Base-by-base conservation (phyloP, 2,113 vertebrate genomes). In the Dipodomys stephensi region DNA sequence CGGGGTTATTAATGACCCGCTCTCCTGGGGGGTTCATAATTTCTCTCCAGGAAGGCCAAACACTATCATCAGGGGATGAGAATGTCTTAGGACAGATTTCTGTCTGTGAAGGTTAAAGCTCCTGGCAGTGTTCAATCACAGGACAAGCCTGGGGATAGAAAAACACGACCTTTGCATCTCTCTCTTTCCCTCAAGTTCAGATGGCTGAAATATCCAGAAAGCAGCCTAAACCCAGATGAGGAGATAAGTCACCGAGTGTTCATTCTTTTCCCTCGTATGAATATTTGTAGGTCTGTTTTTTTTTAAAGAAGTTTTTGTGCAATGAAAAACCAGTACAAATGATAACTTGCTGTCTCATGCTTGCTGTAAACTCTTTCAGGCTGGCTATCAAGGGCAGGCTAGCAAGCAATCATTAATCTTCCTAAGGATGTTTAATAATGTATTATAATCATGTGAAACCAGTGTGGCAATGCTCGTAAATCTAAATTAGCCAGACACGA, bases 351-450 rank as follows among this genome's bases (percentile, higher is more conserved):
- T 78, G 19, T 64, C 10, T 69, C 30, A 74, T 68, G 39, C 13
- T 93, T 80, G 53, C 20, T 87, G 6, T 81, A 82, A 92, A 88
- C 4, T 64, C 64, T 92, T 82, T 88, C 12, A 53, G 39, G 39
- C 39, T 57, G 49, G 25, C 83, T 88, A 74, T 46, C 65, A 85
- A 92, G 64, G 88, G 12, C 39, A 74, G 88, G 19, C 27, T 32
- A 81, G 85, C 28, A 79, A 20, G 2, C 35, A 77, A 44, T 46
- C 57, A 78, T 87, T 92, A 93, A 88, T 92, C 83, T 92, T 95
- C 72, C 69, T 94, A 89, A 96, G 67, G 49, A 74, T 71, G 39
- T 60, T 94, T 87, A 87, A 91, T 83, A 87, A 71, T 77, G 25
- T 57, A 49, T 79, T 39, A 18, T 46, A 76, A 62, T 91, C 71